Evolutionary conservation across 2,113 vertebrate species (phyloP), one percentile per base, ranked within the genome.

Genomic region (Calidris pugnax): DNA sequence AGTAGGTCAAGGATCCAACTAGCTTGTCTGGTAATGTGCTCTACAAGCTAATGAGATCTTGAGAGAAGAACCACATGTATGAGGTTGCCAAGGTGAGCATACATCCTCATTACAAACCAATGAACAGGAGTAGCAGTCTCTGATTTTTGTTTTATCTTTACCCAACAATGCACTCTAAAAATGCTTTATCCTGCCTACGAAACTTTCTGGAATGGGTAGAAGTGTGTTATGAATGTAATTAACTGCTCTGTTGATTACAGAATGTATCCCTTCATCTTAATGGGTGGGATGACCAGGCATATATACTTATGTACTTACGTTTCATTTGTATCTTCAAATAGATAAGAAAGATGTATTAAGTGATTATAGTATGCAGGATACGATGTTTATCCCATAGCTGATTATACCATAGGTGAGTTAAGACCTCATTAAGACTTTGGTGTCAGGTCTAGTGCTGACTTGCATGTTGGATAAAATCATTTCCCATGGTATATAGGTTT

Each of bases 1-100:
- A 97, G 89, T 94, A 97, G 96, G 96, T 96, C 97, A 97, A 95
- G 95, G 90, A 95, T 95, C 94, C 87, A 91, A 92, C 91, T 92
- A 57, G 85, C 85, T 92, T 95, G 90, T 93, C 93, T 81, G 88
- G 82, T 91, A 96, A 89, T 94, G 91, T 97, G 96, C 92, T 95
- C 78, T 95, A 96, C 95, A 97, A 96, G 62, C 96, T 98, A 98
- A 98, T 98, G 97, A 98, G 94, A 96, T 93, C 91, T 97, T 97
- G 91, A 96, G 96, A 97, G 95, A 87, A 85, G 95, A 97, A 93
- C 95, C 93, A 95, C 96, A 97, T 97, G 95, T 95, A 85, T 87
- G 89, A 97, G 88, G 95, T 97, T 97, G 96, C 96, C 93, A 96
- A 94, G 97, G 97, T 97, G 96, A 97, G 71, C 81, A 66, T 94